Conservation (phyloP, 2,888 invertebrate genomes). For the Volucella zonaria region DNA sequence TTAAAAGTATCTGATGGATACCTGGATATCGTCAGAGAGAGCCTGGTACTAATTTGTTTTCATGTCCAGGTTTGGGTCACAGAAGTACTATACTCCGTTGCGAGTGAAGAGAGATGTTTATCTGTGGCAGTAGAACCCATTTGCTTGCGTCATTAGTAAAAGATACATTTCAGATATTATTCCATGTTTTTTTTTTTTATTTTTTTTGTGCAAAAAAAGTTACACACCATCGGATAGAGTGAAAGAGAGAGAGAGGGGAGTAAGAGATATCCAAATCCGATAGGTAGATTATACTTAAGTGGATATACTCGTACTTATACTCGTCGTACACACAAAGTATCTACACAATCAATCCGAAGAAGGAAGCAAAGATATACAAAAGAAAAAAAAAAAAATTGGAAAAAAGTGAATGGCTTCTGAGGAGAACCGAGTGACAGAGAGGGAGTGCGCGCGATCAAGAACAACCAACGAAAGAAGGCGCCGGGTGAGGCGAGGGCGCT, state of each 20-base stretch:
- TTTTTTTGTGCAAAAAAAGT: conserved; percentile 39
- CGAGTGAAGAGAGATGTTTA: conserved; percentile 28
- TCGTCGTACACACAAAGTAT: background rate
- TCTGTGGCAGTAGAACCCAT: conserved; percentile 28
- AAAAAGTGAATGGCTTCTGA: conserved; percentile 62
- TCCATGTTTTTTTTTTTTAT: background rate
- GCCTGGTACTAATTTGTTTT: conserved; percentile 14
- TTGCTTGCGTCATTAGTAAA: conserved; percentile 66
- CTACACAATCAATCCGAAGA: conserved; percentile 22
- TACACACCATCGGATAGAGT: conserved; percentile 30
- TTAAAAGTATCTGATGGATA: conserved; percentile 47
- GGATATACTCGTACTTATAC: background rate
- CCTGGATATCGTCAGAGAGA: background rate
- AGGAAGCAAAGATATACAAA: conserved; percentile 22
- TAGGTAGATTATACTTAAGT: conserved; percentile 42
- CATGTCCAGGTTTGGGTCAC: conserved; percentile 36
- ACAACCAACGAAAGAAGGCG: conserved; percentile 33
- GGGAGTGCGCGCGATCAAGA: conserved; percentile 47
- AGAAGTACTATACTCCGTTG: conserved; percentile 2
- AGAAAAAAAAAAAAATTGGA: conserved; percentile 8
- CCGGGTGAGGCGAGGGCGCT: background rate
- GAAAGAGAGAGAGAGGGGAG: background rate
- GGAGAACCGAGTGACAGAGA: conserved; percentile 39
- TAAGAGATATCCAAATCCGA: conserved; percentile 50
- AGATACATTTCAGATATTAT: conserved; percentile 34